These are phyloP conservation scores for Botia almorhae DNA, from an alignment of 2,797 vertebrate species.

Conservation along the genomic window DNA sequence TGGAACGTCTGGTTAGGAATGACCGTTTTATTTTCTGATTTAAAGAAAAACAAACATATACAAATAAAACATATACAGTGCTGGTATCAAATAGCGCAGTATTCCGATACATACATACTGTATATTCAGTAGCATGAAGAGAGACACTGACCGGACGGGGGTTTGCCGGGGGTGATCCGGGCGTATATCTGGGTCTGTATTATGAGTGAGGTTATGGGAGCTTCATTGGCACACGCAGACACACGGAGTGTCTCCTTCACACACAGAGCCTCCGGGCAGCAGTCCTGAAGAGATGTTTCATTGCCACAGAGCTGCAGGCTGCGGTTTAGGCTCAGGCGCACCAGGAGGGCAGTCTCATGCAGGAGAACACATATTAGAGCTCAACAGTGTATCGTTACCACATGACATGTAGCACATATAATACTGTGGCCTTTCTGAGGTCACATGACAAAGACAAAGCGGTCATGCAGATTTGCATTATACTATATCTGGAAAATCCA, in stretches of 20 bases:
- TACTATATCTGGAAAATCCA: too few species aligned
- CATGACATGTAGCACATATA: background rate
- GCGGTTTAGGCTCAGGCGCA: constrained; percentile 77
- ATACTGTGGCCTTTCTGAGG: background rate
- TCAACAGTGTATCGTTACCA: background rate
- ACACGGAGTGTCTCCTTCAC: constrained; percentile 83
- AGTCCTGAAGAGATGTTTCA: constrained; percentile 64
- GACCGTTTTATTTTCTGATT: constrained; percentile 81
- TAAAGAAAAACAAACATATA: constrained; percentile 41
- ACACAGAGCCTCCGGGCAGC: constrained; percentile 80
- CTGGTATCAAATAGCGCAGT: too few species aligned
- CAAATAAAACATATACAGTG: too few species aligned
- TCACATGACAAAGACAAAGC: too few species aligned
- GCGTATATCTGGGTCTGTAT: constrained; percentile 87
- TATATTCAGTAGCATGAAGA: background rate
- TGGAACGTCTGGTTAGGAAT: constrained; percentile 89
- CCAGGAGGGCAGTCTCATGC: constrained; percentile 50
- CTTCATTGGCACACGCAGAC: constrained; percentile 77
- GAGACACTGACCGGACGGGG: constrained; percentile 76
- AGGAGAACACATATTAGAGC: background rate
- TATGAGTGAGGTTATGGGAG: constrained; percentile 77
- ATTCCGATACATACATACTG: background rate
- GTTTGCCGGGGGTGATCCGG: constrained; percentile 69
- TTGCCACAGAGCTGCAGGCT: constrained; percentile 76
- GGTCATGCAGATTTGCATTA: too few species aligned